A percentile compares a stretch with the other conserved stretches of the same genome.
Conservation (phyloP, 2,888 invertebrate species). For the Ypsolopha scabrella region DNA sequence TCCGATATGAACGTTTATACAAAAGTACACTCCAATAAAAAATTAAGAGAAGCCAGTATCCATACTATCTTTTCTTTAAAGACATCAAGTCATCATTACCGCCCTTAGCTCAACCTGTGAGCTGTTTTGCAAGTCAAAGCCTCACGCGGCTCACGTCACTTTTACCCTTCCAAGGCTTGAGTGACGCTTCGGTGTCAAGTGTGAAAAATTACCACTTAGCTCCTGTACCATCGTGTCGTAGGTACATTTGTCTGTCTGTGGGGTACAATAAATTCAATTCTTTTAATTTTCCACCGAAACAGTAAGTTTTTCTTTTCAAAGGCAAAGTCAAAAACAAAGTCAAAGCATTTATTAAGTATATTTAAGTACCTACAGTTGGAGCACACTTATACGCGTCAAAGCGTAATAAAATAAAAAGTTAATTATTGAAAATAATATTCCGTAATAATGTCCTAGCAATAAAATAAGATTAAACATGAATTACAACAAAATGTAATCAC, state of each 20-base stretch:
- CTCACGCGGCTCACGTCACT: constrained; percentile 24
- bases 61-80: constrained; percentile 9
- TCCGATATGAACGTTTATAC: too few species aligned
- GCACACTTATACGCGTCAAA: too few species aligned
- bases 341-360: too few species aligned
- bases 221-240: neutral
- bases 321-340: neutral
- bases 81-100: constrained; percentile 65
- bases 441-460: too few species aligned
- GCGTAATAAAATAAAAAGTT: too few species aligned
- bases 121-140: constrained; percentile 69
- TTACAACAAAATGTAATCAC: too few species aligned
- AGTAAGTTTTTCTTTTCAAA: neutral
- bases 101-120: constrained; percentile 61
- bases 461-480: too few species aligned
- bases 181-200: constrained; percentile 10
- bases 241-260: too few species aligned
- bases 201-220: constrained; percentile 8
- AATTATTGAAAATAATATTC: too few species aligned
- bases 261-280: too few species aligned
- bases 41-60: neutral
- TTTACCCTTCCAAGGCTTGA: constrained; percentile 11
- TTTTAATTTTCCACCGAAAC: too few species aligned
- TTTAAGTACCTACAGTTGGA: too few species aligned
- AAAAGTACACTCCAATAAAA: neutral